Evolutionary conservation across 2,888 invertebrate species (phyloP).

Genomic region (Hemaris fuciformis): DNA sequence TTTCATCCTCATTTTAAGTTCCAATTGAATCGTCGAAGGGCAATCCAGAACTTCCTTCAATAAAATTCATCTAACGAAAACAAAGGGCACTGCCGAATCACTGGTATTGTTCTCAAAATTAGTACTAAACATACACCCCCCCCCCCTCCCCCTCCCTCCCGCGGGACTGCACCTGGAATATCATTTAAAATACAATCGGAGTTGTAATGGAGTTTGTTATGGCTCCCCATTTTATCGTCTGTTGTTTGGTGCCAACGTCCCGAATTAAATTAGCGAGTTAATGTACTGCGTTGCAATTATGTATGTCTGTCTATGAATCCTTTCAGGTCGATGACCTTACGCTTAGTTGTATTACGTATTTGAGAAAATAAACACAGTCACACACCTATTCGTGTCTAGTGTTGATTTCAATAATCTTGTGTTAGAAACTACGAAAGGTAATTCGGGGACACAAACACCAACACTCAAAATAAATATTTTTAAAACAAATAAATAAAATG

Average conservation of each 20-base stretch:
- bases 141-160: neutral
- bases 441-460: too few relatives aligned
- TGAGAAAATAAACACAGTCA: too few relatives aligned
- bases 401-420: neutral
- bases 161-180: neutral
- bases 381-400: neutral
- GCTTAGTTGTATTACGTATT: too few relatives aligned
- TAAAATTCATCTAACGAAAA: neutral
- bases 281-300: neutral
- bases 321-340: neutral
- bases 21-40: neutral
- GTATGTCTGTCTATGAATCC: neutral
- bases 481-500: too few relatives aligned
- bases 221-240: neutral
- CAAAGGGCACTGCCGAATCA: neutral
- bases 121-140: neutral
- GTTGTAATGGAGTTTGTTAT: conserved; percentile 8
- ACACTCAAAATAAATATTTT: too few relatives aligned
- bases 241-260: neutral
- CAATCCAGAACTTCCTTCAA: neutral
- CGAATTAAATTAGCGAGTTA: neutral
- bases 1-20: neutral
- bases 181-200: conserved; percentile 18
- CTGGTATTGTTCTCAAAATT: neutral
- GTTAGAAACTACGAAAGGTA: neutral